A percentile compares a stretch with the other conserved stretches of the same genome.
These are phyloP conservation scores for Acheta domesticus DNA, from an alignment of 2,888 invertebrate genomes.

Conservation along the genomic window DNA sequence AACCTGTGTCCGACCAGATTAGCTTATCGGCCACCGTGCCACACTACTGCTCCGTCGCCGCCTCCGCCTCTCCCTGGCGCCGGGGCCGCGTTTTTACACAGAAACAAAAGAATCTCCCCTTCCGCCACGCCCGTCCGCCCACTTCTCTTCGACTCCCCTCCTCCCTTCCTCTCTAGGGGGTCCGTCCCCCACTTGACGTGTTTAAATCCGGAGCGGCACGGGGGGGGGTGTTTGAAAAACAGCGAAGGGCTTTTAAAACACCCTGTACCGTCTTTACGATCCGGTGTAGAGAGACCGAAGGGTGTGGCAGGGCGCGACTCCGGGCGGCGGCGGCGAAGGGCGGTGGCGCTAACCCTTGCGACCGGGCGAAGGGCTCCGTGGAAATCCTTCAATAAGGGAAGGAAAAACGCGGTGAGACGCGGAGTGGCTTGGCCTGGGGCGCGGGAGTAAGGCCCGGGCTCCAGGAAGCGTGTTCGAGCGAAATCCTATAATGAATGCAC, in stretches of 20 bases:
- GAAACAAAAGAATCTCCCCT: conserved; percentile 7
- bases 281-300: background rate
- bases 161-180: background rate
- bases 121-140: background rate
- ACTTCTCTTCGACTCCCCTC: background rate
- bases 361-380: background rate
- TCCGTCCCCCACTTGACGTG: background rate
- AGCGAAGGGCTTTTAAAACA: conserved; percentile 18
- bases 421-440: background rate
- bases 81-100: background rate
- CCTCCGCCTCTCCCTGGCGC: background rate
- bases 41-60: background rate
- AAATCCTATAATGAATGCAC: conserved; percentile 18
- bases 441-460: background rate
- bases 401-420: background rate
- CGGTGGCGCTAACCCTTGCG: conserved; percentile 6
- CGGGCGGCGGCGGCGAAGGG: background rate
- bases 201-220: background rate
- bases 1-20: too few species aligned
- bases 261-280: conserved; percentile 18
- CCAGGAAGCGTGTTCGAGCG: conserved; percentile 11
- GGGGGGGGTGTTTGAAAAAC: background rate
- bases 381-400: conserved; percentile 18
- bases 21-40: too few species aligned
- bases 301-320: background rate